A percentile compares a stretch with the other conserved stretches of the same genome.
Evolutionary conservation across 2,797 vertebrate species (phyloP).

Genomic region (Spheniscus humboldti): DNA sequence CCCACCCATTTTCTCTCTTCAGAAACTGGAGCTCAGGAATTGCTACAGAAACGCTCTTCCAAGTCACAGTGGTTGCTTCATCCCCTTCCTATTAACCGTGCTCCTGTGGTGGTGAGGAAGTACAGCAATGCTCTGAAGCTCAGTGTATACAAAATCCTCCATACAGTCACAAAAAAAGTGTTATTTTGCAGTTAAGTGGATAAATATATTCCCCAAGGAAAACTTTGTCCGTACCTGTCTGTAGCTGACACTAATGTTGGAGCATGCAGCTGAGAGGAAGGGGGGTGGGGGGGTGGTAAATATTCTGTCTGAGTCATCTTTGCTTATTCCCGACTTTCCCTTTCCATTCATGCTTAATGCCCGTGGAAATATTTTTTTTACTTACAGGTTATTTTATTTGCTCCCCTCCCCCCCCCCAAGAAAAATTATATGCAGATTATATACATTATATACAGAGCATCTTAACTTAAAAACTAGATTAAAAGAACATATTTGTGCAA

Average conservation of each 20-base stretch:
- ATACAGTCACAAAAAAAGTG: neutral
- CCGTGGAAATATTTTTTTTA: neutral
- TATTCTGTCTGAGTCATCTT: neutral
- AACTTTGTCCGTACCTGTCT: neutral
- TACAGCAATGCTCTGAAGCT: neutral
- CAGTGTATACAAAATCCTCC: neutral
- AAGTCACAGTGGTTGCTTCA: neutral
- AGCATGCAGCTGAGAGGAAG: neutral
- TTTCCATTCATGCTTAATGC: neutral
- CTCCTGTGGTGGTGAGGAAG: neutral
- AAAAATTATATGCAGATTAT: neutral
- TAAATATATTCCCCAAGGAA: neutral
- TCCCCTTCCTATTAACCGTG: neutral
- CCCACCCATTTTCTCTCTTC: neutral
- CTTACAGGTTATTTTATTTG: neutral
- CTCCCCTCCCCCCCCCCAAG: neutral
- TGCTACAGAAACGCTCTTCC: neutral
- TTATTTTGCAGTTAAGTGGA: neutral
- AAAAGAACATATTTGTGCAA: neutral
- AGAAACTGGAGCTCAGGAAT: neutral
- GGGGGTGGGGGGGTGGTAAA: neutral
- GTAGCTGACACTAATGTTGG: neutral
- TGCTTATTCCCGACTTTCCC: neutral
- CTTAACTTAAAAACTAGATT: neutral
- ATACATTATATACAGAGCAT: neutral